phyloP scores from a whole-genome alignment of 1,140 invertebrate genomes.

The Trichoplusia ni region DNA sequence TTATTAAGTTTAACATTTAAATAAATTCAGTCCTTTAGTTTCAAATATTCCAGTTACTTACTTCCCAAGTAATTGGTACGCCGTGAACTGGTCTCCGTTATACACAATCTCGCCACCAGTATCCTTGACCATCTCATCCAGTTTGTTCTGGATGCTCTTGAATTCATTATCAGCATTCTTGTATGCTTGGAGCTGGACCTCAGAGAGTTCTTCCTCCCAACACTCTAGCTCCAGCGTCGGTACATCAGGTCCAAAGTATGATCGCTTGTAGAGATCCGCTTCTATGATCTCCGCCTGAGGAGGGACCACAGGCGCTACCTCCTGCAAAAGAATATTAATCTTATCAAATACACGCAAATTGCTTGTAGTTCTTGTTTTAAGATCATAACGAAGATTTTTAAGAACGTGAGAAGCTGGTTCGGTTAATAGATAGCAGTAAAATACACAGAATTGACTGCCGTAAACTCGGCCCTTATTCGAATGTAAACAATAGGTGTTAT shows the following conservation, averaged over 20 bases:
- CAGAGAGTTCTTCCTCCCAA: conserved; percentile 85
- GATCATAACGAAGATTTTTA: no score
- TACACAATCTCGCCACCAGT: conserved; percentile 84
- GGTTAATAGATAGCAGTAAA: no score
- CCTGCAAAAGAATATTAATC: conserved; percentile 47
- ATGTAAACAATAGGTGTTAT: conserved; percentile 9
- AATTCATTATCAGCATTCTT: conserved; percentile 83
- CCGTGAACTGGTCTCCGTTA: conserved; percentile 83
- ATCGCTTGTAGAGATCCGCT: conserved; percentile 73
- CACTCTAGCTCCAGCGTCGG: conserved; percentile 85
- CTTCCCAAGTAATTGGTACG: conserved; percentile 82
- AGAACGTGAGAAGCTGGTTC: no score
- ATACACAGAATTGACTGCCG: not conserved
- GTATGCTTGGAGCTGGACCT: conserved; percentile 82
- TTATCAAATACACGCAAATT: no score
- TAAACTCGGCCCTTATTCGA: not conserved
- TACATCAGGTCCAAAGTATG: conserved; percentile 78
- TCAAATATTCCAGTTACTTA: no score
- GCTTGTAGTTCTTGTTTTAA: no score
- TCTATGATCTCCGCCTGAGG: conserved; percentile 76
- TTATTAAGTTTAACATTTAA: no score
- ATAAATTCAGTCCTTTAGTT: no score
- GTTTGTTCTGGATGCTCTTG: conserved; percentile 82
- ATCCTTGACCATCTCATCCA: conserved; percentile 81
- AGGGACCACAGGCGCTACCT: conserved; percentile 50